A percentile compares a stretch with the other conserved stretches of the same genome.
Conservation (phyloP, 2,113 vertebrate species). For the Odontesthes bonariensis region DNA sequence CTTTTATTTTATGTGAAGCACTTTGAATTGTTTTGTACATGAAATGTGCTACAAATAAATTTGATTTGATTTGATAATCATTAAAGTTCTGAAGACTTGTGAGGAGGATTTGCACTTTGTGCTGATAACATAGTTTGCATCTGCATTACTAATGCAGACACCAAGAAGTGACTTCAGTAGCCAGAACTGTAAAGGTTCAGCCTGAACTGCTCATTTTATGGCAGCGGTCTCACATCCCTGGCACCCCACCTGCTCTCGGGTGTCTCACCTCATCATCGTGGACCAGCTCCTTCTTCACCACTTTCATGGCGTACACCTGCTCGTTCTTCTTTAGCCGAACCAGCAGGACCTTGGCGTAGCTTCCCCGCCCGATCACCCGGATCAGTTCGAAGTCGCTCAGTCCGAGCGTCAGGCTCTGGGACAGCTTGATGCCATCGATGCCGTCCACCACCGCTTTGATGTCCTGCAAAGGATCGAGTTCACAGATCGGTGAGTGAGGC, state of each 20-base stretch:
- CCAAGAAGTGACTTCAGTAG: too few relatives aligned
- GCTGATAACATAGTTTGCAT: too few relatives aligned
- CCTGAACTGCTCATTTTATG: too few relatives aligned
- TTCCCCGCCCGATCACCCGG: slow-evolving; percentile 95
- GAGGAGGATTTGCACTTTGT: too few relatives aligned
- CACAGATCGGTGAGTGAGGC: background rate
- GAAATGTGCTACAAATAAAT: too few relatives aligned
- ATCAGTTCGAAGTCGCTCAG: slow-evolving; percentile 97
- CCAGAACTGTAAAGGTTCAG: too few relatives aligned
- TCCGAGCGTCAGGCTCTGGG: slow-evolving; percentile 90
- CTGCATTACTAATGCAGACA: too few relatives aligned
- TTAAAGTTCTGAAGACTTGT: too few relatives aligned
- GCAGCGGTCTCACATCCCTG: background rate
- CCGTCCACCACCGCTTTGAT: slow-evolving; percentile 95
- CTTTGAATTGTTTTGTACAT: too few relatives aligned
- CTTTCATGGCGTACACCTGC: slow-evolving; percentile 97
- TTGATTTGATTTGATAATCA: too few relatives aligned
- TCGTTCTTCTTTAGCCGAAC: slow-evolving; percentile 97
- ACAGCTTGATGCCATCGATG: slow-evolving; percentile 94
- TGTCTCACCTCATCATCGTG: slow-evolving; percentile 94
- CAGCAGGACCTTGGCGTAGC: slow-evolving; percentile 97
- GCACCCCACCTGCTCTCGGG: background rate
- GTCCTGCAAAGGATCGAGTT: slow-evolving; percentile 78
- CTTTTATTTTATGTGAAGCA: too few relatives aligned
- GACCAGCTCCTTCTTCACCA: slow-evolving; percentile 98